Evolutionary conservation across 2,888 invertebrate genomes (phyloP).

Genomic region (Pristionchus maxplancki): DNA sequence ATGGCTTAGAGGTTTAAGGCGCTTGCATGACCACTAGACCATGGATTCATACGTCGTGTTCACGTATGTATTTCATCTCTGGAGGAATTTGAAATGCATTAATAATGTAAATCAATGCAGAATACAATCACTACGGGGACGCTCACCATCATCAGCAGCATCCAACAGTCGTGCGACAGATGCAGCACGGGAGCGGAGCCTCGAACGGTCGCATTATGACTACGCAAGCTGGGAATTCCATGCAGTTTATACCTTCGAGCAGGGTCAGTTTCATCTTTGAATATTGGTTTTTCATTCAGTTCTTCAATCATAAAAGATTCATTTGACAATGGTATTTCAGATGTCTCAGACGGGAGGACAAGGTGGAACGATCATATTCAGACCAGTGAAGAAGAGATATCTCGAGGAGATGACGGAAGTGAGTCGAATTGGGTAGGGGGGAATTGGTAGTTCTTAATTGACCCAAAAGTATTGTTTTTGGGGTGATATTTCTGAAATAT

Average conservation of each 20-base stretch:
- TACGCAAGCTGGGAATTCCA: not conserved
- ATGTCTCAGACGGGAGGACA: not conserved
- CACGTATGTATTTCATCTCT: no score
- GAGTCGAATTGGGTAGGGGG: not conserved
- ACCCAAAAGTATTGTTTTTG: not conserved
- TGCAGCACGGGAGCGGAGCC: conserved; percentile 20
- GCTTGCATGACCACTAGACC: no score
- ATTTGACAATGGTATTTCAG: not conserved
- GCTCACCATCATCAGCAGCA: not conserved
- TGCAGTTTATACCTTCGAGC: not conserved
- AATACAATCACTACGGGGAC: conserved; percentile 6
- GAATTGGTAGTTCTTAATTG: no score
- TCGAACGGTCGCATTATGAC: conserved; percentile 6
- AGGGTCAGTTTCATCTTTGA: not conserved
- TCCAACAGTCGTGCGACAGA: not conserved
- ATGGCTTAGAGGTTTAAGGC: no score
- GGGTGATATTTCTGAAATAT: no score
- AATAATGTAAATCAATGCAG: no score
- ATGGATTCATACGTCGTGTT: no score
- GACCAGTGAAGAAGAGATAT: conserved; percentile 41
- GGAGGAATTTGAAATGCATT: no score
- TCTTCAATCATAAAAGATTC: no score
- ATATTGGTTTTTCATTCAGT: not conserved
- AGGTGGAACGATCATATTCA: not conserved
- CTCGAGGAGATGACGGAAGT: conserved; percentile 4